Percentiles rank a stretch among this genome's conserved stretches.
Conservation (phyloP, 1,140 invertebrate genomes). For the Calosoma granatense region DNA sequence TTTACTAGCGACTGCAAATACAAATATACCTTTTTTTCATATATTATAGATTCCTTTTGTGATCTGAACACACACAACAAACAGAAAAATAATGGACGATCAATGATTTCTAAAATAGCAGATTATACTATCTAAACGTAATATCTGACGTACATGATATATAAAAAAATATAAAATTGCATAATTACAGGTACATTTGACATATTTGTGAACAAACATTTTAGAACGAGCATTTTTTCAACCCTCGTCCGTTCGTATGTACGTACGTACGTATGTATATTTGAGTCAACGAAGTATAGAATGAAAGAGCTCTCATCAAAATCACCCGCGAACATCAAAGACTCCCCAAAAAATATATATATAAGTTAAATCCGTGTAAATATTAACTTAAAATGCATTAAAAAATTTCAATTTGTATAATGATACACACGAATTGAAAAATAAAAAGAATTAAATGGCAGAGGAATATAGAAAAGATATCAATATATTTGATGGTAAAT, state of each 20-base stretch:
- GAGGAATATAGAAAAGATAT: neutral
- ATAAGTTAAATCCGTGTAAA: conserved; percentile 9
- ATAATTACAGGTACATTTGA: too few relatives aligned
- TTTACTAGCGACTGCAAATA: too few relatives aligned
- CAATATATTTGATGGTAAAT: neutral
- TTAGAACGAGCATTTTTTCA: neutral
- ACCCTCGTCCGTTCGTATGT: neutral
- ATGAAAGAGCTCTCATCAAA: conserved; percentile 1
- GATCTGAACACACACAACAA: too few relatives aligned
- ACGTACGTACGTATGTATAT: neutral
- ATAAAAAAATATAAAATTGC: neutral
- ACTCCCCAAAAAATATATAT: neutral
- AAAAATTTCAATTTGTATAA: conserved; percentile 5
- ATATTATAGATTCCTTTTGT: too few relatives aligned
- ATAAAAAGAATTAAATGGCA: neutral
- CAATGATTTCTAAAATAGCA: neutral
- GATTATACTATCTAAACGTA: too few relatives aligned
- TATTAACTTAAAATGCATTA: conserved; percentile 7
- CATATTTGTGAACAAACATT: neutral
- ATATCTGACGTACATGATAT: too few relatives aligned
- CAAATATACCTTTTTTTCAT: too few relatives aligned
- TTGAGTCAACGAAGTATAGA: neutral
- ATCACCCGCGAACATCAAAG: neutral
- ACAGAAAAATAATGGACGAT: neutral
- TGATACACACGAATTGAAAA: neutral